A percentile compares a stretch with the other conserved stretches of the same genome.
Conservation (phyloP, 2,113 vertebrate species). For the Calonectris borealis region DNA sequence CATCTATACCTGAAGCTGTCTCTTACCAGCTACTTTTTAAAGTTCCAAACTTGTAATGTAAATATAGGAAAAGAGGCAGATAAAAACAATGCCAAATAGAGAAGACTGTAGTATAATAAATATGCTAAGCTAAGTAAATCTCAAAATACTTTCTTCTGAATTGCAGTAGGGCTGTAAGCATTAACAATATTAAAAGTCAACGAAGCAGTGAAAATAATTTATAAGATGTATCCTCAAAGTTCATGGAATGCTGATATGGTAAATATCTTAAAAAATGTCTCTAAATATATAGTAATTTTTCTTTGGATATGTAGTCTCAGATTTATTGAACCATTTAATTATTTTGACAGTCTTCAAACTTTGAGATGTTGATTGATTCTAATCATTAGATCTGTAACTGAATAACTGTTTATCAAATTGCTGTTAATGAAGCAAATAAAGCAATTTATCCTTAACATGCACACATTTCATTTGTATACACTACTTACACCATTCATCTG, state of each 20-base stretch:
- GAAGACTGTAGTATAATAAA: background rate
- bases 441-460: background rate
- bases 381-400: slow-evolving; percentile 59
- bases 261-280: slow-evolving; percentile 49
- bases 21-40: background rate
- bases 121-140: background rate
- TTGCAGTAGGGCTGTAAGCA: background rate
- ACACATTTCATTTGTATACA: background rate
- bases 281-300: slow-evolving; percentile 50
- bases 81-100: background rate
- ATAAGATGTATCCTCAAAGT: slow-evolving; percentile 16
- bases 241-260: slow-evolving; percentile 17
- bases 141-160: background rate
- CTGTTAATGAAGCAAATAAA: slow-evolving; percentile 59
- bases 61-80: background rate
- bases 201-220: slow-evolving; percentile 15
- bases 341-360: slow-evolving; percentile 65
- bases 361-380: slow-evolving; percentile 61
- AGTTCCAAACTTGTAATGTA: background rate
- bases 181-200: slow-evolving; percentile 43
- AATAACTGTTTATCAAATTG: slow-evolving; percentile 44
- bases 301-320: slow-evolving; percentile 33
- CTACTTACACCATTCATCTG: background rate
- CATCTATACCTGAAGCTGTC: background rate
- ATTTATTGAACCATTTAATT: slow-evolving; percentile 69